Conservation (phyloP, 1,140 invertebrate genomes). For the Lucilia sericata region DNA sequence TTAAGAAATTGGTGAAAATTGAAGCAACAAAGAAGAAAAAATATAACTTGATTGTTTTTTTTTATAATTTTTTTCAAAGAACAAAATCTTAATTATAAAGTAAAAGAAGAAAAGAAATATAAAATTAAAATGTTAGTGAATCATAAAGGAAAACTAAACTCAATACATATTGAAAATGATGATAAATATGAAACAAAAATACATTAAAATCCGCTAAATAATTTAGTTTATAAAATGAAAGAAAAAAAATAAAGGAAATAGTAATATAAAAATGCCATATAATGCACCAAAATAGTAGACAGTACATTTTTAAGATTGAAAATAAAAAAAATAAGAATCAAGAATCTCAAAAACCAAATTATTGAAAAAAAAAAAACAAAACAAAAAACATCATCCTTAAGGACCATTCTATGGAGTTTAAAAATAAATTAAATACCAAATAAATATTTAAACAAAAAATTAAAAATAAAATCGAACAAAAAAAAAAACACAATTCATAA, state of each 20-base stretch:
- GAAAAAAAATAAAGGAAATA: constrained; percentile 26
- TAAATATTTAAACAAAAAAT: constrained; percentile 5
- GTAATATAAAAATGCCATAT: constrained; percentile 38
- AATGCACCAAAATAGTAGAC: constrained; percentile 44
- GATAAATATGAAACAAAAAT: constrained; percentile 28
- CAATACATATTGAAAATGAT: constrained; percentile 3
- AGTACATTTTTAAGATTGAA: constrained; percentile 24
- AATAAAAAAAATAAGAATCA: neutral
- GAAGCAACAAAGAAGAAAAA: neutral
- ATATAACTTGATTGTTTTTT: neutral
- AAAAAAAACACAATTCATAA: neutral
- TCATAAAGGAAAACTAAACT: constrained; percentile 19
- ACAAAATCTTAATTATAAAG: constrained; percentile 11
- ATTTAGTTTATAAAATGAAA: neutral
- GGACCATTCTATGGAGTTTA: constrained; percentile 44
- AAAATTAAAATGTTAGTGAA: constrained; percentile 33
- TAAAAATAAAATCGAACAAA: neutral
- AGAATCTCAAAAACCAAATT: constrained; percentile 34
- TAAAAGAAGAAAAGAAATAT: neutral
- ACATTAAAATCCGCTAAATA: constrained; percentile 29
- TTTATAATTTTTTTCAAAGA: constrained; percentile 14
- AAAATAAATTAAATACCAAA: constrained; percentile 5
- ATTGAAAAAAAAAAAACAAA: neutral
- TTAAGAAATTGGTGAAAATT: neutral
- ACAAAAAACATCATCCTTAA: constrained; percentile 24